phyloP scores from a whole-genome alignment of 2,797 vertebrate genomes.

The Lycodopsis pacificus region DNA sequence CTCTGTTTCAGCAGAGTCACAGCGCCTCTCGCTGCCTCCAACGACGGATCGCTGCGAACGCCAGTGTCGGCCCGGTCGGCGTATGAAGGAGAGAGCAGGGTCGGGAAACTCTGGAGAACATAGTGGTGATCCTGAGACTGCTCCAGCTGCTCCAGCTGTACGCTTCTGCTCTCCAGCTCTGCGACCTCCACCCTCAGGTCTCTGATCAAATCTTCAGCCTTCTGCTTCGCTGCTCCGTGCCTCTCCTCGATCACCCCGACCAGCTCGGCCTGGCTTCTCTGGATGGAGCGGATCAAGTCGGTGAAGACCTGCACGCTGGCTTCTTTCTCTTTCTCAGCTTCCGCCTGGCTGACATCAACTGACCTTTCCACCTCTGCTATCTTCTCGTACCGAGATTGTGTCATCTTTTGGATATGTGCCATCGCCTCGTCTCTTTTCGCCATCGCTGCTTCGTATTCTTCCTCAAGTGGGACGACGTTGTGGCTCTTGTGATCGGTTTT shows the following conservation, averaged over 20 bases:
- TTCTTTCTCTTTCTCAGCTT: conserved; percentile 25
- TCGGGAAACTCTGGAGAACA: conserved; percentile 51
- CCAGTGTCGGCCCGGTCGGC: background rate
- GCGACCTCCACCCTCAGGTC: conserved; percentile 45
- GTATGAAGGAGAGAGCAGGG: conserved; percentile 5
- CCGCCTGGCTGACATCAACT: background rate
- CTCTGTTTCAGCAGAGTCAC: too few relatives aligned
- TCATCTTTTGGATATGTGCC: conserved; percentile 24
- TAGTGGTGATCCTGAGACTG: conserved; percentile 46
- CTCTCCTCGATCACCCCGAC: conserved; percentile 41
- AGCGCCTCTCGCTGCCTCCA: background rate
- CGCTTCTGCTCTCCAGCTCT: conserved; percentile 38
- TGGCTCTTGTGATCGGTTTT: conserved; percentile 42
- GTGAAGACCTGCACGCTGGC: conserved; percentile 31
- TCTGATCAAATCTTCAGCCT: conserved; percentile 34
- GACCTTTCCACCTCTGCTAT: conserved; percentile 28
- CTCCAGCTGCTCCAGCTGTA: conserved; percentile 47
- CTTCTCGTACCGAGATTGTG: conserved; percentile 2
- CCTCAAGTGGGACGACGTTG: conserved; percentile 30
- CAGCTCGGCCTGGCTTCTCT: conserved; percentile 40
- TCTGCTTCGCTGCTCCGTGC: conserved; percentile 15
- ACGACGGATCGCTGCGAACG: conserved; percentile 2
- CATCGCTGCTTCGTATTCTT: conserved; percentile 44
- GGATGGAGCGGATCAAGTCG: conserved; percentile 32
- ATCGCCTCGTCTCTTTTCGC: conserved; percentile 1